phyloP scores from a whole-genome alignment of 30 jellyfish, hydroid and myxozoan genomes.

The Cassiopea andromeda region DNA sequence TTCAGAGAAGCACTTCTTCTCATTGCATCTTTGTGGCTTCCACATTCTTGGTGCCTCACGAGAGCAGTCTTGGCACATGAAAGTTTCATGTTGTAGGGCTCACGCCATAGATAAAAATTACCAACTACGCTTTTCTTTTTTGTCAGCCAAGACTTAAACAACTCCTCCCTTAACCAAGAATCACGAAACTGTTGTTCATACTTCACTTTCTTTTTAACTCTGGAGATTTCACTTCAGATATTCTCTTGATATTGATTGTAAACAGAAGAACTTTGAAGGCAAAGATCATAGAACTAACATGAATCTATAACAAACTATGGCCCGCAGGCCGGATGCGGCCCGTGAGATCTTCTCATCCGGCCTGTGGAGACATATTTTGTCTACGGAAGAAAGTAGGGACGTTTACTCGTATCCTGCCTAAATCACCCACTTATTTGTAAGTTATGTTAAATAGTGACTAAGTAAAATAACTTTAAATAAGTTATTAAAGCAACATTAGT shows the following conservation, averaged over 20 bases:
- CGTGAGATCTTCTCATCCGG: too few species aligned
- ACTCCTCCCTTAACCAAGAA: constrained; percentile 16
- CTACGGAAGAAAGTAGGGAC: too few species aligned
- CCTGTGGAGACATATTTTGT: too few species aligned
- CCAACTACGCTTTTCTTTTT: constrained; percentile 1
- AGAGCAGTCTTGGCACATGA: constrained; percentile 60
- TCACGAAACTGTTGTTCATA: constrained; percentile 38
- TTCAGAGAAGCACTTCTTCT: constrained; percentile 10
- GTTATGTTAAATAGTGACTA: too few species aligned
- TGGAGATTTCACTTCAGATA: not conserved
- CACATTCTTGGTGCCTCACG: constrained; percentile 36
- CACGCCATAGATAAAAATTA: constrained; percentile 49
- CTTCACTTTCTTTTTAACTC: constrained; percentile 5
- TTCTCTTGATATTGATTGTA: constrained; percentile 6
- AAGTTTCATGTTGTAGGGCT: not conserved
- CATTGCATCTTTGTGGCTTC: constrained; percentile 35
- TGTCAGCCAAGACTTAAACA: constrained; percentile 22
- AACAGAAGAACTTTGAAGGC: not conserved
- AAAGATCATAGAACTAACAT: not conserved
- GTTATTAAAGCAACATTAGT: too few species aligned
- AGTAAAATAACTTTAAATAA: too few species aligned
- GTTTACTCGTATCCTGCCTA: too few species aligned
- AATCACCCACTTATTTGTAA: too few species aligned
- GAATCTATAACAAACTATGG: too few species aligned
- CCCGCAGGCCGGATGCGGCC: too few species aligned